A percentile compares a stretch with the other conserved stretches of the same genome.
Evolutionary conservation across 1,140 invertebrate genomes (phyloP).

Genomic region (Pogonomyrmex barbatus): DNA sequence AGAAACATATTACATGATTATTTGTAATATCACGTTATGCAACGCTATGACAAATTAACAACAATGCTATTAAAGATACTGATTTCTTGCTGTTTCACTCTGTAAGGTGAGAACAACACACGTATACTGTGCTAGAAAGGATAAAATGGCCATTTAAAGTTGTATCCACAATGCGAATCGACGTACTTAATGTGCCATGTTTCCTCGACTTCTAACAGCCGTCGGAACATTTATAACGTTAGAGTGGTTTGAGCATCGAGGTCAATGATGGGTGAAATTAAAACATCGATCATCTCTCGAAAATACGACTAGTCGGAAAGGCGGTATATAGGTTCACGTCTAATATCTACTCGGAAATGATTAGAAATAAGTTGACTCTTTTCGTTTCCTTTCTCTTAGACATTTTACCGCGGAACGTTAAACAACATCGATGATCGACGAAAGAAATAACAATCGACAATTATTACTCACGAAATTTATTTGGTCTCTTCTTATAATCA

Average conservation of each 20-base stretch:
- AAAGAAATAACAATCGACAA: conserved; percentile 2
- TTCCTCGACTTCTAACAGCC: conserved; percentile 52
- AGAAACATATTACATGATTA: background rate
- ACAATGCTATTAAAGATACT: conserved; percentile 32
- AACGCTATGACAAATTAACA: conserved; percentile 48
- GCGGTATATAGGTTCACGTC: conserved; percentile 2
- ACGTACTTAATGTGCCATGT: conserved; percentile 51
- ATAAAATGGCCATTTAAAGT: conserved; percentile 43
- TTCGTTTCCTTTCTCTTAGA: background rate
- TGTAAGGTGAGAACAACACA: conserved; percentile 15
- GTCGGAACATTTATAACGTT: conserved; percentile 50
- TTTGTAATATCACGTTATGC: background rate
- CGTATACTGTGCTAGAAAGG: conserved; percentile 1
- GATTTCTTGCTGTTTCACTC: conserved; percentile 24
- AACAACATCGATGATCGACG: conserved; percentile 10
- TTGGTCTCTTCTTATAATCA: background rate
- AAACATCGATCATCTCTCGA: conserved; percentile 43
- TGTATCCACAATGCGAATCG: conserved; percentile 51
- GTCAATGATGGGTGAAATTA: conserved; percentile 62
- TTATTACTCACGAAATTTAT: background rate
- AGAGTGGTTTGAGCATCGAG: conserved; percentile 51
- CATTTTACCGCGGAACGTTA: background rate
- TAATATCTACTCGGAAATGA: conserved; percentile 21
- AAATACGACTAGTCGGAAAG: conserved; percentile 30
- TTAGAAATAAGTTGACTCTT: background rate